Base-by-base conservation (phyloP, 2,888 invertebrate species). In the Limnephilus lunatus region DNA sequence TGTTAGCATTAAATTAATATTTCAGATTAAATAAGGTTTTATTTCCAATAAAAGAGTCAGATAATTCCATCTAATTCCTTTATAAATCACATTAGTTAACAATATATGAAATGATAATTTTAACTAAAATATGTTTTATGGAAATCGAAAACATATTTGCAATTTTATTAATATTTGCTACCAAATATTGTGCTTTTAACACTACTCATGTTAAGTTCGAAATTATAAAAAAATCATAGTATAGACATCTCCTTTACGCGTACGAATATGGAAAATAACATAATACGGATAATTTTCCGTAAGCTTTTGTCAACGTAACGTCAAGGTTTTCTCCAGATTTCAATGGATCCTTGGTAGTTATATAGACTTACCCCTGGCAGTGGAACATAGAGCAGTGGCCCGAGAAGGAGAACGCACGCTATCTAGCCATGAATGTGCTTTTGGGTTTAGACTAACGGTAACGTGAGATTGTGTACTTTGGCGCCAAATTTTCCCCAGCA, bases 351-450 rank as follows among this genome's bases (percentile, higher is more conserved):
- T n/a, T 2, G 9, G 68, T 68, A 68, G 68, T 9, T n/a, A 68
- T 68, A n/a, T 25, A 68, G 9, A 7, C 15, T 9, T 31, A 82
- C 31, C 32, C 31, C 2, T 30, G 30, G 81, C 5, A 81, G 81
- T 15, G n/a, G 85, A 85, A 31, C 85, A 30, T 4, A 25, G 39
- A 85, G 85, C 85, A 85, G 31, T 85, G 32, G 85, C 85, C 30
- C 44, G 81, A 81, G 32, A 81, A 89, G 81, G 81, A 81, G 32
- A 81, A 89, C 89, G 81, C 89, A 89, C 89, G 89, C 89, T 89
- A 89, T 89, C 89, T 81, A 81, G 39, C 89, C 89, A 89, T 89
- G 89, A 89, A 89, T 89, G 89, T 89, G 35, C 89, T 89, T 89
- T 89, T 89, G 35, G 81, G 89, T 81, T 89, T 89, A 81, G 81